Conservation (phyloP, 2,797 vertebrate species). For the Paguma larvata region DNA sequence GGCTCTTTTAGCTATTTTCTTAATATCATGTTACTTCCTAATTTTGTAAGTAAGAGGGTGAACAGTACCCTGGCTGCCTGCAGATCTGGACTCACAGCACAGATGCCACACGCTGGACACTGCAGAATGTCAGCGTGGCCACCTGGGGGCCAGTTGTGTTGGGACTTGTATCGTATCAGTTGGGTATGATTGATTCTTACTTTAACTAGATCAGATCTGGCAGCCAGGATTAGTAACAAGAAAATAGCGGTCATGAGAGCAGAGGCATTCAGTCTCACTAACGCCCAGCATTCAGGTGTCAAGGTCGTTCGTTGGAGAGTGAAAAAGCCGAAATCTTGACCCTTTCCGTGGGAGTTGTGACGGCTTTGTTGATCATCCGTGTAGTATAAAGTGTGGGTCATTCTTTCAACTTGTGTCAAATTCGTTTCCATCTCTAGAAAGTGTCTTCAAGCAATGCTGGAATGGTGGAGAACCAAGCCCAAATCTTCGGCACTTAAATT, state of each 20-base stretch:
- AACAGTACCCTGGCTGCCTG: neutral
- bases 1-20: neutral
- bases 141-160: neutral
- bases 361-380: neutral
- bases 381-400: neutral
- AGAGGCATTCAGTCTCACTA: neutral
- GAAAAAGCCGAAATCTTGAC: neutral
- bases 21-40: neutral
- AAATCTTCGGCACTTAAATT: neutral
- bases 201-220: neutral
- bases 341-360: neutral
- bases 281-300: neutral
- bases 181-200: neutral
- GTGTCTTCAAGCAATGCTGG: neutral
- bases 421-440: neutral
- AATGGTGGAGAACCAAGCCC: neutral
- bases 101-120: neutral
- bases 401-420: neutral
- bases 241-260: neutral
- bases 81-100: too few species aligned
- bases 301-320: neutral
- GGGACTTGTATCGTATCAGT: neutral
- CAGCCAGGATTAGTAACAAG: neutral
- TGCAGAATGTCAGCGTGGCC: neutral
- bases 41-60: neutral